Evolutionary conservation across 2,888 invertebrate species (phyloP), one percentile per base, ranked within the genome.

Genomic region (Tiliacea aurago): DNA sequence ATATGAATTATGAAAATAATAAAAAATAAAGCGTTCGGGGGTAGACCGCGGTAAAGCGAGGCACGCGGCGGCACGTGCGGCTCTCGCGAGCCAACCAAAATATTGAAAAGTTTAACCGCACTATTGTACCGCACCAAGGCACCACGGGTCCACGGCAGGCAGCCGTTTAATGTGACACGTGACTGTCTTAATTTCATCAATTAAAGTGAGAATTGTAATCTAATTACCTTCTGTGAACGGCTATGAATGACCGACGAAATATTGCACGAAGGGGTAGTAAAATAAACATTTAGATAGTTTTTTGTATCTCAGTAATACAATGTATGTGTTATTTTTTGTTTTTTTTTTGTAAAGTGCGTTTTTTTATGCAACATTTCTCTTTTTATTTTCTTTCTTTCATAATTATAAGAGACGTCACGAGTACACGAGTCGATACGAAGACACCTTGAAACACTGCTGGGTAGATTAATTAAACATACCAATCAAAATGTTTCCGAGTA

Each of bases 1-100:
- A 95, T 93, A 93, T 96, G 95, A 96, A 96, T 95, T 95, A 95
- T 95, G 95, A 95, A 96, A 95, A 96, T 96, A 95, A 95, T 96
- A 96, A 96, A 96, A 96, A 96, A 94, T 95, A 93, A 93, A 94
- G 89, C 92, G 93, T 85, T 89, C 88, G 81, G 85, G 85, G 87
- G 89, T 88, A 92, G 84, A 91, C 91, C 95, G 95, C 94, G 95
- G 89, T 95, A 95, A 95, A 92, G 87, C 92, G 91, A 56, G 93
- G 85, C 96, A 95, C 96, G 96, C 93, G 96, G 88, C 93, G 92
- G 90, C 95, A 94, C 96, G 95, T 95, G 96, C 93, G 83, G 56
- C 76, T 76, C 83, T 84, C 78, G 83, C 83, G 86, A 86, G 80
- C 88, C 85, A 90, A 92, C 94, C 95, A 93, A 95, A 96, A 96